Base-by-base conservation (phyloP, 2,888 invertebrate genomes). In the Kryphioiulus occultus region DNA sequence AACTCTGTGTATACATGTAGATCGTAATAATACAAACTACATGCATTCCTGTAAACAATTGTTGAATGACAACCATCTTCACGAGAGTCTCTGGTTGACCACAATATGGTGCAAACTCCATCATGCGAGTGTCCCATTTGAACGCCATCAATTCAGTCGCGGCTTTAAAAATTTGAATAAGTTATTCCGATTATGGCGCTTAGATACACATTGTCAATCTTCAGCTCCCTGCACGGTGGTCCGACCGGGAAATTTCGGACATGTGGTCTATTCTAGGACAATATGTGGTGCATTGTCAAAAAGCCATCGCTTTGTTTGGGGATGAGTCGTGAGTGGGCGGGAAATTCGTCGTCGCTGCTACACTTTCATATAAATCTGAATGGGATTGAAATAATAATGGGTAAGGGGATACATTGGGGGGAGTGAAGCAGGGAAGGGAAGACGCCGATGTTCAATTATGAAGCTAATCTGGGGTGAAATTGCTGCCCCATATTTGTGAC, bases 381-480 rank as follows among this genome's bases (percentile, higher is more conserved):
- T 5, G 39, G 39, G 39, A 39, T 39, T 39, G 39, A 39, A 39
- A 39, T 39, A 68, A 68, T 26, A 68, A 22, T 68, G 68, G n/a
- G 26, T 68, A 68, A 68, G n/a, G 68, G 68, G 68, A 68, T 22
- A 68, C 12, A 26, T 68, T n/a, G 5, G 68, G 5, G 68, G 68
- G 68, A 68, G 68, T n/a, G 26, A 22, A 68, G 26, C 68, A 68
- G n/a, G n/a, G 68, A 68, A 68, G 26, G 68, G 68, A 68, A 26
- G 26, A 26, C 68, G 68, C 26, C 26, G 68, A 68, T 26, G 68
- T 68, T 68, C 68, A 68, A 68, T 68, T 68, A 68, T 68, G 68
- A 68, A 68, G 68, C 68, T 68, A 68, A 68, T 68, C 68, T 68
- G 68, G 68, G 68, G 68, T 68, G 68, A 68, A 68, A 68, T 68